Base-by-base conservation (phyloP, 2,888 invertebrate genomes). In the Latheticus oryzae region DNA sequence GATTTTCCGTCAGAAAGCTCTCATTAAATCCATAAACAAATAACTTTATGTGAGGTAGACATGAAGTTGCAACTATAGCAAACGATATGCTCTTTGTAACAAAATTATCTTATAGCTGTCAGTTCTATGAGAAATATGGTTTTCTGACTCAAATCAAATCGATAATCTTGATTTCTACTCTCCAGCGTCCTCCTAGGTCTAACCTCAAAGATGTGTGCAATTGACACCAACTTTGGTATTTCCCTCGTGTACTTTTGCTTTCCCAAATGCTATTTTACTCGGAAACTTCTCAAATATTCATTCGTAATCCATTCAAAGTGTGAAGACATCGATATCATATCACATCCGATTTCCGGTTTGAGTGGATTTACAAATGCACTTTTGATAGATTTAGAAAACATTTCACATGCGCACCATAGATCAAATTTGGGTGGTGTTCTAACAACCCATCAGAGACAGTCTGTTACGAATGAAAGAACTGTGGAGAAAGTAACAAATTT, bases 201-300 rank as follows among this genome's bases (percentile, higher is more conserved):
- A 26, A 26, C 26, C 26, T 7, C 35, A 35, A 24, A 42, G 24
- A 42, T 45, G 43, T 53, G 21, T 30, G 42, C 28, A 55, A 55
- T 47, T 37, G 56, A 38, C 48, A 40, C 56, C 12, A 51, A 54
- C 35, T 28, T 55, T 55, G 37, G 40, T 50, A 50, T 56, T 50
- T 57, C 56, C 56, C 56, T n/a, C 5, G 43, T 33, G 56, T 56
- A 56, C 35, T 9, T 19, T 7, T 9, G 23, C 5, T 8, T 7
- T 13, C 35, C 45, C 12, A 33, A 45, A 45, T 50, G 38, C 38
- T 42, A 43, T 50, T 56, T 56, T 42, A 24, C 23, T 23, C 12
- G 19, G 24, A 40, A 51, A 57, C 57, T 51, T 51, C 51, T 57
- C 50, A 57, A 57, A 57, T 57, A 51, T 57, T 57, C 57, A 51